Evolutionary conservation across 2,888 invertebrate genomes (phyloP), one percentile per base, ranked within the genome.

Genomic region (Melieria crassipennis): DNA sequence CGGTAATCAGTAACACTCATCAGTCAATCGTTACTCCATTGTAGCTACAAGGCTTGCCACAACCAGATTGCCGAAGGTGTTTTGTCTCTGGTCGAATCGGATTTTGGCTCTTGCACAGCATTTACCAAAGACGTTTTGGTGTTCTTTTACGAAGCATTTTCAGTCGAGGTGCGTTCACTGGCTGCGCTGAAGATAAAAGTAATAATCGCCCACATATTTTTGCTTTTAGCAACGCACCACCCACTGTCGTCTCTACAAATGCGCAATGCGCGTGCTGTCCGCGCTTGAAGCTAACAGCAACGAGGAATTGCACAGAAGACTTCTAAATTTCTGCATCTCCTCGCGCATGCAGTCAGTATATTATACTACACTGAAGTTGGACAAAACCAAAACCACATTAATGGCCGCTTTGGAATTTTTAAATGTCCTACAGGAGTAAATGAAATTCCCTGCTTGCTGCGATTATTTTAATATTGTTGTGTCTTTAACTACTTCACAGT

Each of bases 341-440:
- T 45, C 11, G 9, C 5, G 4, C 43, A 72, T 72, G 72, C 72
- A 69, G 47, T 43, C 64, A 11, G 30, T 65, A 16, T 72, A 65
- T 43, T 68, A 43, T 61, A 60, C 64, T 7, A 60, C 65, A 42
- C 30, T 72, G 13, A 68, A 69, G 55, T 7, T 10, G n/a, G 68
- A 68, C 30, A 72, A 61, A n/a, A 55, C 52, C 1, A 68, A 65
- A 10, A 48, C 52, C 5, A 11, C 65, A 52, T 46, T 65, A 52
- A 13, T 61, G 13, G 64, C 65, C 4, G 52, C 48, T 16, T 61
- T 72, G 6, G 42, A 61, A 7, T 72, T 72, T 62, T 55, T 72
- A 43, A 11, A 45, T 13, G 30, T 47, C 4, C 13, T 72, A n/a
- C 65, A 65, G 11, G 50, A 10, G 72, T 72, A 55, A 67, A 42